A percentile compares a stretch with the other conserved stretches of the same genome.
Conservation (phyloP, 2,888 invertebrate species). For the Ariolimax columbianus region DNA sequence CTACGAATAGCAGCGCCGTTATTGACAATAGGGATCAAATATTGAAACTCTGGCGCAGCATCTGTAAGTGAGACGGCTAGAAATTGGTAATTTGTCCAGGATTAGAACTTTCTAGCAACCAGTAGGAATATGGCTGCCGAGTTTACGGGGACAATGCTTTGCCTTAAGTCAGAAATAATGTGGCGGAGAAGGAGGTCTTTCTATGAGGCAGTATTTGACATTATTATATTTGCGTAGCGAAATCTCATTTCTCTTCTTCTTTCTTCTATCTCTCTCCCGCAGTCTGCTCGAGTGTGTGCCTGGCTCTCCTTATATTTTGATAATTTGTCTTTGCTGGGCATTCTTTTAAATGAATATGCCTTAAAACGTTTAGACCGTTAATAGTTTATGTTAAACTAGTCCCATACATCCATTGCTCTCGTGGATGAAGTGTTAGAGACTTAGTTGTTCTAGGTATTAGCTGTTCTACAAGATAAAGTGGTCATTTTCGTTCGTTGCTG, state of each 20-base stretch:
- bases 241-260: not conserved
- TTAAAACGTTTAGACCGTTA: too few species aligned
- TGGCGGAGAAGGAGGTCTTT: not conserved
- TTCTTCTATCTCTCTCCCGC: not conserved
- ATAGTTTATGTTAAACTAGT: too few species aligned
- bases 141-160: not conserved
- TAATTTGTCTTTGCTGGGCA: too few species aligned
- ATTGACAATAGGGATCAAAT: constrained; percentile 32
- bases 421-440: too few species aligned
- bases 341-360: too few species aligned
- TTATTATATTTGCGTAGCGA: not conserved
- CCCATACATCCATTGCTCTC: too few species aligned
- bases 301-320: not conserved
- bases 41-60: constrained; percentile 31
- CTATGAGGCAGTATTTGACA: not conserved
- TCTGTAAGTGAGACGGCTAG: constrained; percentile 33
- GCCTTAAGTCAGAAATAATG: constrained; percentile 19
- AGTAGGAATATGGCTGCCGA: not conserved
- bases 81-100: constrained; percentile 43
- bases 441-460: too few species aligned
- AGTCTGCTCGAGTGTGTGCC: not conserved
- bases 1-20: not conserved
- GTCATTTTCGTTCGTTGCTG: too few species aligned
- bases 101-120: not conserved
- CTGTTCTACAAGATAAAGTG: too few species aligned